Conservation (phyloP, 2,113 vertebrate genomes). For the Rafetus swinhoei region DNA sequence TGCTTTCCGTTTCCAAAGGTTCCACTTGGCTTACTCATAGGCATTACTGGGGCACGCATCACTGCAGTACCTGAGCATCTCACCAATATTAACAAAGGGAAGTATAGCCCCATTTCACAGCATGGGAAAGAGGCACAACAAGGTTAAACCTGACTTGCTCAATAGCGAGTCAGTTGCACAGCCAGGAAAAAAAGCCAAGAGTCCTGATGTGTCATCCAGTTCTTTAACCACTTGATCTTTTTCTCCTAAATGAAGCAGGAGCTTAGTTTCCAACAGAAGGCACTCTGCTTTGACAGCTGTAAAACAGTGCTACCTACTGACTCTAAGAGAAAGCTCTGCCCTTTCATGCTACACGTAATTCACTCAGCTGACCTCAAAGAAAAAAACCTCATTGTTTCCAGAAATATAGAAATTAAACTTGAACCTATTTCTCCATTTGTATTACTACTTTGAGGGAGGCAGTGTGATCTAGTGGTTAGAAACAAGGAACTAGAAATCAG, state of each 20-base stretch:
- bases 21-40: neutral
- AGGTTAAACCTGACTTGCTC: neutral
- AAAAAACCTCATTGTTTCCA: neutral
- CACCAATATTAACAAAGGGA: neutral
- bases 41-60: neutral
- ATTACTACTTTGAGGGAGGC: neutral
- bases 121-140: neutral
- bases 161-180: too few relatives aligned
- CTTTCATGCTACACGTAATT: neutral
- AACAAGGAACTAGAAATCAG: neutral
- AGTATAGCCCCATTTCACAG: neutral
- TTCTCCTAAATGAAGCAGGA: neutral
- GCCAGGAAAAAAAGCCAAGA: neutral
- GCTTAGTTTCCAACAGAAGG: neutral
- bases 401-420: neutral
- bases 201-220: neutral
- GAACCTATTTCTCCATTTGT: neutral
- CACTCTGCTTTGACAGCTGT: neutral
- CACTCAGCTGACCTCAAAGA: neutral
- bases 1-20: neutral
- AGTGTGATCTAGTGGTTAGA: neutral
- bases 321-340: neutral
- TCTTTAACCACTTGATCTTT: neutral
- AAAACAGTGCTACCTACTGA: neutral
- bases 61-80: neutral